Base-by-base conservation (phyloP, 2,113 vertebrate species). In the Rhegmatorhina hoffmannsi region DNA sequence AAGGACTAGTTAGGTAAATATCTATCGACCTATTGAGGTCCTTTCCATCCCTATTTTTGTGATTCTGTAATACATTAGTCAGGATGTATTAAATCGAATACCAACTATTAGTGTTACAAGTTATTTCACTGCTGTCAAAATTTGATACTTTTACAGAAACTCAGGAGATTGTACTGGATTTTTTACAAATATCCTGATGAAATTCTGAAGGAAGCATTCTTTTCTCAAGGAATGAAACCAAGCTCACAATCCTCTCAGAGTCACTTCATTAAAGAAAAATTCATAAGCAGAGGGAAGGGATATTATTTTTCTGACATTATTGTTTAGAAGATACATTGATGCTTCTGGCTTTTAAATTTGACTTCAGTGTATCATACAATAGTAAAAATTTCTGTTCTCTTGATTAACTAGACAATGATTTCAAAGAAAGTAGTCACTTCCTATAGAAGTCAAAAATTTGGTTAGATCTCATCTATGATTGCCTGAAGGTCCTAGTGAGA, bases 61-160 rank as follows among this genome's bases (percentile, higher is more conserved):
- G 73, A 82, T 91, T 91, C 69, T 68, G 78, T 84, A 75, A 79
- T 87, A 49, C 56, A 81, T 94, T 76, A 87, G 49, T 91, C 56
- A 56, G 29, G 59, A 50, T 44, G 33, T 74, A 72, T 72, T 87
- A 90, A 88, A 75, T 67, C 64, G 40, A 77, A 24, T 81, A 55
- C 20, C 62, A 53, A 23, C 6, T 81, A 36, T 74, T 77, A 78
- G 58, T 55, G 26, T 82, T 73, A 73, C 44, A 43, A 89, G 29
- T 87, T 91, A 64, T 60, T 96, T 84, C 44, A 44, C 53, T 67
- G 31, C 44, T 79, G 21, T 63, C 52, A 49, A 16, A 47, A 12
- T 0, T 40, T 76, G 15, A 10, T 56, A 52, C 29, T 82, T 79
- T 91, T 76, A 23, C 50, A 69, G 78, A 79, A 93, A 84, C 26